Percentiles rank a stretch among this genome's conserved stretches.
Evolutionary conservation across 2,113 vertebrate genomes (phyloP).

Genomic region (Hymenochirus boettgeri): DNA sequence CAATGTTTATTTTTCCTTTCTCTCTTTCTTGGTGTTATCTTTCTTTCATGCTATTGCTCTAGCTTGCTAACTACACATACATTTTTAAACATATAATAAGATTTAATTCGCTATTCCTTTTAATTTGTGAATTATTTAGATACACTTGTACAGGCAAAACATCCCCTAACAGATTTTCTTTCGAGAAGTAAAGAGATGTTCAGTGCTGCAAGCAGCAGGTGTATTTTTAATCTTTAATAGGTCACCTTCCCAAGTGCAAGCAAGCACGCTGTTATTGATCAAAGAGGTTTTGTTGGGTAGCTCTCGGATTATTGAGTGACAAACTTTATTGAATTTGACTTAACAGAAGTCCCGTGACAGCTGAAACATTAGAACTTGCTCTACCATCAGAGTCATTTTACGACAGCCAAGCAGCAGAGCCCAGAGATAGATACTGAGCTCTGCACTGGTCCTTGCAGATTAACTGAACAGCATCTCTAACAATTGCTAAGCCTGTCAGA

Average conservation of each 20-base stretch:
- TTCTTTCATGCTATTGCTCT: too few species aligned
- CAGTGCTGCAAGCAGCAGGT: constrained; percentile 66
- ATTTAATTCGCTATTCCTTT: too few species aligned
- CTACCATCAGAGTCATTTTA: constrained; percentile 75
- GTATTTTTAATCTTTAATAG: constrained; percentile 75
- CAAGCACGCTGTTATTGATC: constrained; percentile 80
- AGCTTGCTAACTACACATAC: too few species aligned
- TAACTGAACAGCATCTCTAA: constrained; percentile 77
- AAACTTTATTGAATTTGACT: constrained; percentile 82
- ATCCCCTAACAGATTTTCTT: constrained; percentile 61
- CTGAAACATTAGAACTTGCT: constrained; percentile 73
- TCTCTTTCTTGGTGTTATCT: too few species aligned
- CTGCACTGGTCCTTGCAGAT: constrained; percentile 79
- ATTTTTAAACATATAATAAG: too few species aligned
- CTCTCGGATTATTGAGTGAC: constrained; percentile 77
- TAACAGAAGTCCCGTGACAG: constrained; percentile 74
- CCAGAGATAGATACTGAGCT: constrained; percentile 80
- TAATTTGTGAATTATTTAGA: constrained; percentile 53
- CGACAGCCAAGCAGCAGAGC: constrained; percentile 75
- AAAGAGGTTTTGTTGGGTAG: constrained; percentile 76
- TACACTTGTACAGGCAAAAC: constrained; percentile 57
- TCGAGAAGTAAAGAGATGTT: constrained; percentile 64
- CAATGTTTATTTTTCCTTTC: too few species aligned
- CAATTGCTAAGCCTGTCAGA: constrained; percentile 83
- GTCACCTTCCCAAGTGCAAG: constrained; percentile 80